A percentile compares a stretch with the other conserved stretches of the same genome.
Evolutionary conservation across 92 coral and sea anemone species (phyloP).

Genomic region (Paramuricea clavata): DNA sequence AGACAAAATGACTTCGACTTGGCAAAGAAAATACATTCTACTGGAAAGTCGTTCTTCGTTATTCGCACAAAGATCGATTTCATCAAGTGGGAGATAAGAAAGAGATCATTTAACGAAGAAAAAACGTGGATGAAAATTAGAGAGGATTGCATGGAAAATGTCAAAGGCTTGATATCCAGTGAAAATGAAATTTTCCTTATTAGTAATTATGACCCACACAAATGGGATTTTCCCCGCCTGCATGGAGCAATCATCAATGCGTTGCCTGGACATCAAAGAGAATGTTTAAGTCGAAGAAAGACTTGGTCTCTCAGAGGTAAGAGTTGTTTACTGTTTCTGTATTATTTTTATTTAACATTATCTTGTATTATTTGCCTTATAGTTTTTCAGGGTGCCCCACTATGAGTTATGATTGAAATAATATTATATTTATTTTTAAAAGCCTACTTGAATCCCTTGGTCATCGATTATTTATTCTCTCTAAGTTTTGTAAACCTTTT

Average conservation of each 20-base stretch:
- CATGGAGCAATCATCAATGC: slow-evolving; percentile 25
- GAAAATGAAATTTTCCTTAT: no score
- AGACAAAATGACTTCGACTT: slow-evolving; percentile 42
- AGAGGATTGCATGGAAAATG: background rate
- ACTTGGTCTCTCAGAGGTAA: slow-evolving; percentile 9
- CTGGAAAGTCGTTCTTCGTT: slow-evolving; percentile 45
- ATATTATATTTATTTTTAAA: no score
- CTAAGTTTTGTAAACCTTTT: no score
- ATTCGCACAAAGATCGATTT: slow-evolving; percentile 21
- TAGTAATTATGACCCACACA: background rate
- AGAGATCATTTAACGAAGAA: slow-evolving; percentile 5
- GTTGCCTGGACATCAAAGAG: slow-evolving; percentile 2
- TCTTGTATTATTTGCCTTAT: no score
- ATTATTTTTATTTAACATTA: no score
- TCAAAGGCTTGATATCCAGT: no score
- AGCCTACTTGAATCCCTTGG: no score
- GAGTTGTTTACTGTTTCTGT: background rate
- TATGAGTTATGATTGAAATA: no score
- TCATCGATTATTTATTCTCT: no score
- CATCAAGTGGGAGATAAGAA: background rate
- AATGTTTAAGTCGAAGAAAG: slow-evolving; percentile 10
- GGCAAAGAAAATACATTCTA: slow-evolving; percentile 39
- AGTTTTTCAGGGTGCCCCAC: no score
- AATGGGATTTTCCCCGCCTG: slow-evolving; percentile 45
- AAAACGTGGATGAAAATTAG: slow-evolving; percentile 4